Conservation (phyloP, 2,888 invertebrate genomes). For the Sarcophaga variegata region DNA sequence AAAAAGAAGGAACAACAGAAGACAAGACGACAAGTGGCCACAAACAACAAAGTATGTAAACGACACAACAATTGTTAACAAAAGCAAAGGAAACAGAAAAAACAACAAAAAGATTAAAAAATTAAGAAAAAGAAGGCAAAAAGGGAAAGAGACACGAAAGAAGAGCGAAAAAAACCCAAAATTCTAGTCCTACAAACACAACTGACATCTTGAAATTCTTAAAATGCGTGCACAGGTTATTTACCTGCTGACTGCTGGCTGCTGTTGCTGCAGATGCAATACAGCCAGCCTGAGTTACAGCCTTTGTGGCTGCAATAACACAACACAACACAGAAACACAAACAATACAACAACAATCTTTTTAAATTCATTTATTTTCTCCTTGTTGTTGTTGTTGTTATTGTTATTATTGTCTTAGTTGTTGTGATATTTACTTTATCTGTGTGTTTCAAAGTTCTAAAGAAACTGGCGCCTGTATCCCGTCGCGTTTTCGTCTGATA, state of each 20-base stretch:
- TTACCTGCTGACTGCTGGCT: slow-evolving; percentile 64
- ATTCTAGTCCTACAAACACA: slow-evolving; percentile 68
- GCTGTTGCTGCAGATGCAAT: slow-evolving; percentile 59
- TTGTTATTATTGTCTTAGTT: background rate
- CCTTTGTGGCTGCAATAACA: background rate
- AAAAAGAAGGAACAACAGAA: slow-evolving; percentile 5
- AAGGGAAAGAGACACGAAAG: background rate
- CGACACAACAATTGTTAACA: too few species aligned
- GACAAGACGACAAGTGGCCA: slow-evolving; percentile 64
- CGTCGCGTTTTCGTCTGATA: slow-evolving; percentile 81
- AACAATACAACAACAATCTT: slow-evolving; percentile 3
- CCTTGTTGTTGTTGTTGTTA: slow-evolving; percentile 13
- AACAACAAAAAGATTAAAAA: background rate
- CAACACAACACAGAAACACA: background rate
- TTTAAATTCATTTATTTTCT: slow-evolving; percentile 58
- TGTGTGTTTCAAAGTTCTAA: slow-evolving; percentile 34
- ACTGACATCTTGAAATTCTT: slow-evolving; percentile 68
- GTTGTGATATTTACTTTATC: background rate
- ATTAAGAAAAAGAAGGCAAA: slow-evolving; percentile 22
- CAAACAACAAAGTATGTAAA: background rate
- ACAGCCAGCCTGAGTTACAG: slow-evolving; percentile 8
- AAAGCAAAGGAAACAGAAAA: slow-evolving; percentile 5
- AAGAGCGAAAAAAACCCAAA: slow-evolving; percentile 34
- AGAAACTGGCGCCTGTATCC: slow-evolving; percentile 81
- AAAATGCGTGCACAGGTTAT: slow-evolving; percentile 69